A percentile compares a stretch with the other conserved stretches of the same genome.
Evolutionary conservation across 2,113 vertebrate genomes (phyloP).

Genomic region (Macrotis lagotis): DNA sequence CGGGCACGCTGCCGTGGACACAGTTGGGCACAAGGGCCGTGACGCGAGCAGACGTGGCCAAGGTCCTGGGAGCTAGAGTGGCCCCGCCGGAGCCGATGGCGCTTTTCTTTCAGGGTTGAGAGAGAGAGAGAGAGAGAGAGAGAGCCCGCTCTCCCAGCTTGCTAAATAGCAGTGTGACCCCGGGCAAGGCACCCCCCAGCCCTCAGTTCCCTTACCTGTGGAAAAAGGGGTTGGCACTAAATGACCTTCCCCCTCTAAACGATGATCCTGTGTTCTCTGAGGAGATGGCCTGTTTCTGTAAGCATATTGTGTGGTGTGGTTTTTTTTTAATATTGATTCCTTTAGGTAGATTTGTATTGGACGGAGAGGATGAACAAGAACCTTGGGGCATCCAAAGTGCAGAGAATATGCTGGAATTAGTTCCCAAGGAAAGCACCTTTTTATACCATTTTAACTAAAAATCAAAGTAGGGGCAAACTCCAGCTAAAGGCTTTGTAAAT

Average conservation of each 20-base stretch:
- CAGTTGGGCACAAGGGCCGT: conserved; percentile 48
- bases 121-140: too few relatives aligned
- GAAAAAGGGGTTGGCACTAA: background rate
- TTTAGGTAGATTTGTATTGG: background rate
- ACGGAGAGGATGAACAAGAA: background rate
- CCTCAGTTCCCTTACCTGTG: background rate
- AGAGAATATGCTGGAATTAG: background rate
- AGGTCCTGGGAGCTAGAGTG: background rate
- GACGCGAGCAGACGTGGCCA: conserved; percentile 41
- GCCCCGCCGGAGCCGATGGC: background rate
- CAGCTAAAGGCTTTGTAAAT: background rate
- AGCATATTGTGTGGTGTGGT: background rate
- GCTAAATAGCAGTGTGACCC: background rate
- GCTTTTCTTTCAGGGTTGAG: background rate
- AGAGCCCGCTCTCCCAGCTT: too few relatives aligned
- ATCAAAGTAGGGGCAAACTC: background rate
- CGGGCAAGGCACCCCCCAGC: background rate
- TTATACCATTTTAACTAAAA: background rate
- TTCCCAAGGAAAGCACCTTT: background rate
- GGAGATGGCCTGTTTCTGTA: background rate
- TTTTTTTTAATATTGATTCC: background rate
- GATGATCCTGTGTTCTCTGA: background rate
- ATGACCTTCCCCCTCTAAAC: background rate
- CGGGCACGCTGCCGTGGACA: too few relatives aligned
- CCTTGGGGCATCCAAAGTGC: background rate